Conservation (phyloP, 2,888 invertebrate species). For the Phaonia tiefii region DNA sequence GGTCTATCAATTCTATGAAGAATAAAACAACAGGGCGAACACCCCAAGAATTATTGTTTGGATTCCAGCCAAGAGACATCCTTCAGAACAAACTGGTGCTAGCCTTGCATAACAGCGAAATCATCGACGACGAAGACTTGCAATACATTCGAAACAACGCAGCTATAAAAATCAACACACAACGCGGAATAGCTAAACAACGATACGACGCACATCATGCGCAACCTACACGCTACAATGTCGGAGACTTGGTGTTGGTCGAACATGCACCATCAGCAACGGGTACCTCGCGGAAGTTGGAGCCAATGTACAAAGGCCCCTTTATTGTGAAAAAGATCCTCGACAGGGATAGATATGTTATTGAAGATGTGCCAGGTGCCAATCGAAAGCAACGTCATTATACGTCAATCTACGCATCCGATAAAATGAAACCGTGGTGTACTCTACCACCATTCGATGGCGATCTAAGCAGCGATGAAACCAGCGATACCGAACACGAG, state of each 20-base stretch:
- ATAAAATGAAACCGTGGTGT: constrained; percentile 68
- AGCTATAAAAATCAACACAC: constrained; percentile 20
- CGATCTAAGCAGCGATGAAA: not conserved
- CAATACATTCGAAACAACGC: constrained; percentile 1
- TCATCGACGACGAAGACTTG: not conserved
- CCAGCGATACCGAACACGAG: no score
- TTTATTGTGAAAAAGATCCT: not conserved
- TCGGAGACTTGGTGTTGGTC: constrained; percentile 50
- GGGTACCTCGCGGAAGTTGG: constrained; percentile 16
- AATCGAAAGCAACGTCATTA: constrained; percentile 38
- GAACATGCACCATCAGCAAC: constrained; percentile 16
- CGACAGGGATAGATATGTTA: constrained; percentile 11
- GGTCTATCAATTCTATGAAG: constrained; percentile 49
- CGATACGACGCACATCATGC: constrained; percentile 46
- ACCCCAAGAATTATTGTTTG: no score
- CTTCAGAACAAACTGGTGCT: constrained; percentile 42
- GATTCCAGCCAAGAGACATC: no score
- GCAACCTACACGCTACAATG: constrained; percentile 23
- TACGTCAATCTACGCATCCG: constrained; percentile 63
- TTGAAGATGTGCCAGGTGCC: not conserved
- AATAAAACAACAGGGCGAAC: no score
- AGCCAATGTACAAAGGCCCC: constrained; percentile 17
- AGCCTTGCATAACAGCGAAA: constrained; percentile 10
- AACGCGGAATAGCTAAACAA: constrained; percentile 44
- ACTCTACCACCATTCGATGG: constrained; percentile 23